These are phyloP conservation scores for Polyergus mexicanus DNA, from an alignment of 1,140 invertebrate species.

Conservation along the genomic window DNA sequence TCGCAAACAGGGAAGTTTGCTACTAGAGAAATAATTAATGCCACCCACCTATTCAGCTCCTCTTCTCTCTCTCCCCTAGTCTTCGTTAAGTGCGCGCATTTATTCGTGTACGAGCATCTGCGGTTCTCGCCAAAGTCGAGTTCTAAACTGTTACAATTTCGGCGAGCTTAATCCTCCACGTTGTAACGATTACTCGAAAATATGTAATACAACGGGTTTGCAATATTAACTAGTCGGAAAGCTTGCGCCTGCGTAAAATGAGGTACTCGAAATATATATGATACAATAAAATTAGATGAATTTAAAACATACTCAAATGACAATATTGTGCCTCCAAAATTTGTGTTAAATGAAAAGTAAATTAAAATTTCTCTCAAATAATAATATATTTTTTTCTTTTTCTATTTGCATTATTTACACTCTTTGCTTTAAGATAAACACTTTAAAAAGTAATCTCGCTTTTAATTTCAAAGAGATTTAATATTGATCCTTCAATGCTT, in stretches of 20 bases:
- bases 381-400: background rate
- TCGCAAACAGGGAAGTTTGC: constrained; percentile 71
- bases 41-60: constrained; percentile 28
- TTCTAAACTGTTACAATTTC: constrained; percentile 55
- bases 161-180: constrained; percentile 38
- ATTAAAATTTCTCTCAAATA: background rate
- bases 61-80: background rate
- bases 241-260: background rate
- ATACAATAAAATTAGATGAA: background rate
- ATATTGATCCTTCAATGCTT: background rate
- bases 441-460: background rate
- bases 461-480: constrained; percentile 6
- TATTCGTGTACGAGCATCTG: constrained; percentile 27
- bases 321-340: background rate
- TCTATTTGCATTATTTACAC: background rate
- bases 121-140: constrained; percentile 55
- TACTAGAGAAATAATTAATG: constrained; percentile 75
- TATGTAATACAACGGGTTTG: background rate
- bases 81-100: background rate
- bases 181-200: constrained; percentile 39
- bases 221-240: constrained; percentile 35
- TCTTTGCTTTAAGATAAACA: background rate
- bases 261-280: background rate
- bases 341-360: background rate
- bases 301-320: background rate